A percentile compares a stretch with the other conserved stretches of the same genome.
Conservation (phyloP, 2,888 invertebrate genomes). For the Cryptus viduatorius region DNA sequence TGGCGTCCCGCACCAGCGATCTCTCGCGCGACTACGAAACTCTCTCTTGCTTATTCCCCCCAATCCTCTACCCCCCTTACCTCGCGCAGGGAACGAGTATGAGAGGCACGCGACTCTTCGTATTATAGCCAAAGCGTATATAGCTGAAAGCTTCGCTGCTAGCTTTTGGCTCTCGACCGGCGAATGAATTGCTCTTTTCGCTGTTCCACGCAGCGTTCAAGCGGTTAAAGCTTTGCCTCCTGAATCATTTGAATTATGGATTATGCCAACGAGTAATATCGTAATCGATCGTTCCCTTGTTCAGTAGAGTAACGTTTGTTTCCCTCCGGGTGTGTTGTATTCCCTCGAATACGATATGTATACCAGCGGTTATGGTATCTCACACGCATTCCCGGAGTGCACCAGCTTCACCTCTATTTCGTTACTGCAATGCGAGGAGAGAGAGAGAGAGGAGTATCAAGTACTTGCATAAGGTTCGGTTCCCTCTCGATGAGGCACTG, state of each 20-base stretch:
- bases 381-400: slow-evolving; percentile 31
- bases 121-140: slow-evolving; percentile 8
- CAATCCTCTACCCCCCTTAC: neutral
- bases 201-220: slow-evolving; percentile 1
- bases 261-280: slow-evolving; percentile 48
- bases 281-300: slow-evolving; percentile 47
- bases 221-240: neutral
- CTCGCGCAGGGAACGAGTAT: neutral
- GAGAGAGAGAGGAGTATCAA: neutral
- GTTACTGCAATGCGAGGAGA: neutral
- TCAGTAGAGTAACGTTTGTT: slow-evolving; percentile 28
- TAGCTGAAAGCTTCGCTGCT: neutral
- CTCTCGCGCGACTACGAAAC: slow-evolving; percentile 34
- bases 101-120: slow-evolving; percentile 25
- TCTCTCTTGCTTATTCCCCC: slow-evolving; percentile 8
- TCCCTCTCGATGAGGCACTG: slow-evolving; percentile 10
- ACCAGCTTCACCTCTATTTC: neutral
- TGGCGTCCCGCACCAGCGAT: slow-evolving; percentile 52
- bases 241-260: slow-evolving; percentile 49
- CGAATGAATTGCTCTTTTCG: slow-evolving; percentile 28
- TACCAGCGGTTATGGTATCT: slow-evolving; percentile 2
- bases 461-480: neutral
- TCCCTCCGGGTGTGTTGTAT: slow-evolving; percentile 27
- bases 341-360: neutral
- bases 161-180: slow-evolving; percentile 7